phyloP scores from a whole-genome alignment of 2,888 invertebrate species.

The Tribolium freemani region DNA sequence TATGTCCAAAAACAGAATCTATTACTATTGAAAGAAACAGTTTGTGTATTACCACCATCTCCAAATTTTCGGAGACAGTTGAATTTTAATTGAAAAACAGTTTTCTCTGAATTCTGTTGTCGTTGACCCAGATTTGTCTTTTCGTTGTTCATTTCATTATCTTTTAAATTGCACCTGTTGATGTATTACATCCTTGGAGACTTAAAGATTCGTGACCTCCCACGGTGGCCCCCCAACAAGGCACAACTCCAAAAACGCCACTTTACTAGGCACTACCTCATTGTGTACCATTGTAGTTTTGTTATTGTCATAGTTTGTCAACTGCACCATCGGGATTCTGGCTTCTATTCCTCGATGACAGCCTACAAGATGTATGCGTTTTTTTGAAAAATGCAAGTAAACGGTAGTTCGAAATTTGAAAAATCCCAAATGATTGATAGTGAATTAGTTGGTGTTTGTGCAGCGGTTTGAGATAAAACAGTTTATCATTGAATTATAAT shows the following conservation, averaged over 20 bases:
- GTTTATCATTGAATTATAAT: slow-evolving; percentile 21
- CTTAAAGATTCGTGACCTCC: slow-evolving; percentile 53
- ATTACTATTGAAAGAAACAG: no score
- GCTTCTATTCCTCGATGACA: slow-evolving; percentile 57
- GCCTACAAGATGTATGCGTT: slow-evolving; percentile 51
- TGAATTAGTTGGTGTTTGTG: not conserved
- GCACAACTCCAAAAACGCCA: slow-evolving; percentile 55
- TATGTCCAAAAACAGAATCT: no score
- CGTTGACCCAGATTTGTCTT: not conserved
- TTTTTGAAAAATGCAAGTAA: slow-evolving; percentile 13
- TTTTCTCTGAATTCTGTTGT: no score
- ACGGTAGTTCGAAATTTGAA: slow-evolving; percentile 5
- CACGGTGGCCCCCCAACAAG: slow-evolving; percentile 55
- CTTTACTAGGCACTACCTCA: slow-evolving; percentile 57
- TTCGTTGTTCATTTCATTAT: not conserved
- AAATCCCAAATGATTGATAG: no score
- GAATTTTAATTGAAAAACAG: no score
- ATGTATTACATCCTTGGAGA: slow-evolving; percentile 16
- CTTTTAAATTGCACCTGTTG: slow-evolving; percentile 26
- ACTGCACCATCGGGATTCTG: slow-evolving; percentile 53
- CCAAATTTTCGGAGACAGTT: no score
- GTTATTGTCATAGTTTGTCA: slow-evolving; percentile 58
- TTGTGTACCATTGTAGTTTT: slow-evolving; percentile 58
- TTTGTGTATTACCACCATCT: no score
- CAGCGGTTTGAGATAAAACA: slow-evolving; percentile 1